These are phyloP conservation scores for Sarotherodon lohbergeri DNA, from an alignment of 2,113 vertebrate species.

Conservation along the genomic window DNA sequence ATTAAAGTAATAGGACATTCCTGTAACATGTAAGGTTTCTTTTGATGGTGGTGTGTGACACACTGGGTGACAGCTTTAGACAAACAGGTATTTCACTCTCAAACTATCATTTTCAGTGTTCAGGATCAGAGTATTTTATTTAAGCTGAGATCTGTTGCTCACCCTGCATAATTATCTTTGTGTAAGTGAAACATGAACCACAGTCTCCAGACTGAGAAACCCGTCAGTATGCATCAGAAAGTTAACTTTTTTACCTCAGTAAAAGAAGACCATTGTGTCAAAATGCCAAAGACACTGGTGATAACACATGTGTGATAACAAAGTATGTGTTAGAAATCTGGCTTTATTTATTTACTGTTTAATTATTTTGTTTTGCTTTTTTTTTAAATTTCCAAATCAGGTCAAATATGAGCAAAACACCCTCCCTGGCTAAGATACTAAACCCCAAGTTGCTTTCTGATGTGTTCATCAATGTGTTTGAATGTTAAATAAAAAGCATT, in stretches of 20 bases:
- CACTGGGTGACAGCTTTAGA: neutral
- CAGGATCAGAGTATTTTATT: neutral
- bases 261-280: neutral
- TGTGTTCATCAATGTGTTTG: neutral
- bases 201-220: neutral
- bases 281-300: neutral
- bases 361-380: neutral
- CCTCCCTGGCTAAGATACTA: neutral
- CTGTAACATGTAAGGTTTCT: neutral
- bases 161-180: fast-evolving
- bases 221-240: fast-evolving
- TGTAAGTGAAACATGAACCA: neutral
- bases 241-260: neutral
- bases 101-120: neutral
- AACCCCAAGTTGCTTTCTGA: neutral
- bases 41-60: neutral
- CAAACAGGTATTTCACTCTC: neutral
- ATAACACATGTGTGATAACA: neutral
- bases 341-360: neutral
- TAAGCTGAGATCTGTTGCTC: neutral
- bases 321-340: neutral
- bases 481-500: neutral
- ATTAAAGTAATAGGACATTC: neutral
- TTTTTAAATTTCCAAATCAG: neutral
- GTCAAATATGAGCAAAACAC: neutral